Evolutionary conservation across 1,140 invertebrate species (phyloP).

Genomic region (Magallana gigas): DNA sequence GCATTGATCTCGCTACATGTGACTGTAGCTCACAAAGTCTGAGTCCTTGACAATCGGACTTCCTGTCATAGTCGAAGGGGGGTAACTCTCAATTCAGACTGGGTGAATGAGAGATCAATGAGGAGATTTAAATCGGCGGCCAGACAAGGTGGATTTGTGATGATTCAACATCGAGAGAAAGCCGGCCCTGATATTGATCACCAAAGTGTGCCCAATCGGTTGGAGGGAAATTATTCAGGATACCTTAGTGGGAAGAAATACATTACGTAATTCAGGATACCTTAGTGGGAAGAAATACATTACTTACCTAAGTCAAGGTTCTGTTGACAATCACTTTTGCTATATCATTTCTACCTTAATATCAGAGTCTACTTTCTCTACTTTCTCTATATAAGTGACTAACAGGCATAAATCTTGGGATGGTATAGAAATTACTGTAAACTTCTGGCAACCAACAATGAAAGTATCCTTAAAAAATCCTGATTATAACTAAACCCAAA

Average conservation of each 20-base stretch:
- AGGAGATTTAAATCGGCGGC: neutral
- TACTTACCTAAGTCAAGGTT: no score
- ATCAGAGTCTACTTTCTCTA: no score
- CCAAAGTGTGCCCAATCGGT: neutral
- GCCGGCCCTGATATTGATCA: neutral
- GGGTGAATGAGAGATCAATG: neutral
- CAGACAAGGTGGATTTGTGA: neutral
- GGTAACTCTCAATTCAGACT: neutral
- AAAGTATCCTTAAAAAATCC: no score
- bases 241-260: neutral
- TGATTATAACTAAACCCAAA: no score
- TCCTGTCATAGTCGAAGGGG: conserved; percentile 4
- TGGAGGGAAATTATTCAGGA: neutral
- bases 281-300: neutral
- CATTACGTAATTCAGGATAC: neutral
- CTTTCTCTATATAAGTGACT: no score
- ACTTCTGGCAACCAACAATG: no score
- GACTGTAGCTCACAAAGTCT: neutral
- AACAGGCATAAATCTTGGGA: no score
- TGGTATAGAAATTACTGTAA: no score
- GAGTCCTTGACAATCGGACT: conserved; percentile 15
- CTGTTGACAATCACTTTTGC: no score
- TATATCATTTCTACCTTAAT: no score
- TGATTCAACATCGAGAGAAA: neutral
- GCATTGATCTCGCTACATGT: conserved; percentile 17